A percentile compares a stretch with the other conserved stretches of the same genome.
These are phyloP conservation scores for Bombyx huttoni DNA, from an alignment of 2,888 invertebrate genomes.

Conservation along the genomic window DNA sequence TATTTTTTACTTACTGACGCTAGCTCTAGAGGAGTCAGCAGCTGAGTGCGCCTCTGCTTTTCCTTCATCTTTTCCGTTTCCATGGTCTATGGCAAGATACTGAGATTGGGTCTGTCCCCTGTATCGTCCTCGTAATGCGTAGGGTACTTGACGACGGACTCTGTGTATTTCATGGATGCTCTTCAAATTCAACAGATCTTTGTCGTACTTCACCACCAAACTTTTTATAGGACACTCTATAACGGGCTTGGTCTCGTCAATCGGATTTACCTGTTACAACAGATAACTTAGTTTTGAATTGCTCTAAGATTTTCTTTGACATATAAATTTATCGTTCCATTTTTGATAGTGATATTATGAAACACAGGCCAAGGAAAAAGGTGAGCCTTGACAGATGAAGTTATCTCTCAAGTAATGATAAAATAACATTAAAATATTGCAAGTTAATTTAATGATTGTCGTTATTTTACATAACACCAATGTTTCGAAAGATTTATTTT, in stretches of 20 bases:
- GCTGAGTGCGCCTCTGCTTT: constrained; percentile 87
- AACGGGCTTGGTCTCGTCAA: not conserved
- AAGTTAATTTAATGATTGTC: not conserved
- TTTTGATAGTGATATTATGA: constrained; percentile 40
- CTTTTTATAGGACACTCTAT: not conserved
- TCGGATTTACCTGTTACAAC: not conserved
- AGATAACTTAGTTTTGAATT: not conserved
- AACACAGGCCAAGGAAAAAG: constrained; percentile 46
- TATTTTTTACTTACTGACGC: constrained; percentile 76
- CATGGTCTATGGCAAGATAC: constrained; percentile 75
- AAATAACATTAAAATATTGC: not conserved
- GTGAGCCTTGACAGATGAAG: constrained; percentile 41
- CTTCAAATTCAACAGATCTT: not conserved
- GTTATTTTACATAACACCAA: constrained; percentile 12
- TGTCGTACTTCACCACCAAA: constrained; percentile 5
- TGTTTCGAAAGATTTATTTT: constrained; percentile 8
- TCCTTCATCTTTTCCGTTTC: constrained; percentile 75
- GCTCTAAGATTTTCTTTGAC: constrained; percentile 9
- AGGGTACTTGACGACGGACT: constrained; percentile 29
- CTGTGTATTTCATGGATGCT: constrained; percentile 7
- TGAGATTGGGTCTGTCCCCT: constrained; percentile 89
- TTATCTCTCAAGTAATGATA: constrained; percentile 25
- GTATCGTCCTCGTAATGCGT: constrained; percentile 54
- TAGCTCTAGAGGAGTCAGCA: constrained; percentile 78
- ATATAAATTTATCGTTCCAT: constrained; percentile 19